These are phyloP conservation scores for Ernsta delagoae DNA, from an alignment of 2,888 invertebrate species.

Conservation along the genomic window DNA sequence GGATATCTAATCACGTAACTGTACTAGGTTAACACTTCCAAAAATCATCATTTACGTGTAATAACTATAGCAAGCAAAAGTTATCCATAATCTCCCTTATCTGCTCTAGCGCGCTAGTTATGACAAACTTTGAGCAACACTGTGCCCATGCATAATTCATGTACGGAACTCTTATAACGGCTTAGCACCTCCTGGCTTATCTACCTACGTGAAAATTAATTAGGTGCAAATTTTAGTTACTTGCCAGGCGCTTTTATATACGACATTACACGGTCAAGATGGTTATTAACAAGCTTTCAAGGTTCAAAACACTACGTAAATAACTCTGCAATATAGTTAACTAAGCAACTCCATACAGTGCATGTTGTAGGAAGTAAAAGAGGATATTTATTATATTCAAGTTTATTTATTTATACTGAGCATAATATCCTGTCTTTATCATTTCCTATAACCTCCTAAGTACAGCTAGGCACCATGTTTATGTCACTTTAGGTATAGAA, in stretches of 20 bases:
- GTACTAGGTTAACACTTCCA: neutral
- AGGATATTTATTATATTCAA: too few relatives aligned
- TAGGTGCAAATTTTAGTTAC: conserved; percentile 17
- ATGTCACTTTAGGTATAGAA: too few relatives aligned
- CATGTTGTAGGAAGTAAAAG: too few relatives aligned
- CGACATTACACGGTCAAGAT: neutral
- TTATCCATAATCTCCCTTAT: neutral
- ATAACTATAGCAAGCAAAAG: neutral
- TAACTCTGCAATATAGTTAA: too few relatives aligned
- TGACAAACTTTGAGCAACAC: conserved; percentile 19
- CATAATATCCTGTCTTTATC: neutral
- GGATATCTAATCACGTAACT: too few relatives aligned
- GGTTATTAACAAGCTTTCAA: neutral
- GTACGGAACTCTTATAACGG: conserved; percentile 42
- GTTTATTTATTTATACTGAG: too few relatives aligned
- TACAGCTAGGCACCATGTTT: too few relatives aligned
- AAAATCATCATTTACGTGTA: neutral
- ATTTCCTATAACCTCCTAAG: neutral
- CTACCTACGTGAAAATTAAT: conserved; percentile 23
- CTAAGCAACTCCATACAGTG: too few relatives aligned
- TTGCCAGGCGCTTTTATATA: neutral
- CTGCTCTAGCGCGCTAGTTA: neutral
- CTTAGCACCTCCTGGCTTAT: conserved; percentile 41
- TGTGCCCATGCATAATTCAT: conserved; percentile 45
- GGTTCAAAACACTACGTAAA: neutral